Evolutionary conservation across 2,113 vertebrate species (phyloP).

Genomic region (crab-eating macaque (Macaca fascicularis)): DNA sequence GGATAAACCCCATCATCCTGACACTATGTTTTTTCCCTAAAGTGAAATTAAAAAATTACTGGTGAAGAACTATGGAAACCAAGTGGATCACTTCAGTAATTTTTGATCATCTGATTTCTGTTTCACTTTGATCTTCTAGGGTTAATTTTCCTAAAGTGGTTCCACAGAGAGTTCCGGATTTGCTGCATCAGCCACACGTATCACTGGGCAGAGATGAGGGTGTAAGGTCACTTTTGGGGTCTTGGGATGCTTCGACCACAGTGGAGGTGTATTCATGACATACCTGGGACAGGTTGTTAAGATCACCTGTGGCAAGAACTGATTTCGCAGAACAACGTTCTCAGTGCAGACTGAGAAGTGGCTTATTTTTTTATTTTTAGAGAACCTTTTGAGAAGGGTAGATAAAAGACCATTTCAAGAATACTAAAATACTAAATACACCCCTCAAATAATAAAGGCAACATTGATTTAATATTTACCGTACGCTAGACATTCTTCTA

Average conservation of each 20-base stretch:
- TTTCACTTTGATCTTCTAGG: neutral
- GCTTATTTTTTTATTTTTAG: neutral
- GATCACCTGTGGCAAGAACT: neutral
- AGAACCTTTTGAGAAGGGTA: neutral
- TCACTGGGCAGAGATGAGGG: neutral
- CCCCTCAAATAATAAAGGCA: neutral
- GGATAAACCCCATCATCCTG: too few species aligned
- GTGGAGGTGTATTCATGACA: neutral
- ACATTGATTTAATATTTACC: neutral
- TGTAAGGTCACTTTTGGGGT: accelerated
- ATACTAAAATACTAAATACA: too few species aligned
- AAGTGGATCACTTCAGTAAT: accelerated
- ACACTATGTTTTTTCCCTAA: neutral
- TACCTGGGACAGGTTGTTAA: too few species aligned
- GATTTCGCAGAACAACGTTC: neutral
- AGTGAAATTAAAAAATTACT: neutral
- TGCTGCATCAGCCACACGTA: accelerated
- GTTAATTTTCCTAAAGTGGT: neutral
- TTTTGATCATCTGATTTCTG: neutral
- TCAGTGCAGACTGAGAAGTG: neutral
- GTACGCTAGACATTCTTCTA: accelerated
- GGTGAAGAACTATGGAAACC: neutral
- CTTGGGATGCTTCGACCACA: neutral
- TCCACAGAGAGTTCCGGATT: accelerated
- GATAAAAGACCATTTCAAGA: neutral